Conservation (phyloP, 23 tunicate genomes). For the Ciona savignyi region DNA sequence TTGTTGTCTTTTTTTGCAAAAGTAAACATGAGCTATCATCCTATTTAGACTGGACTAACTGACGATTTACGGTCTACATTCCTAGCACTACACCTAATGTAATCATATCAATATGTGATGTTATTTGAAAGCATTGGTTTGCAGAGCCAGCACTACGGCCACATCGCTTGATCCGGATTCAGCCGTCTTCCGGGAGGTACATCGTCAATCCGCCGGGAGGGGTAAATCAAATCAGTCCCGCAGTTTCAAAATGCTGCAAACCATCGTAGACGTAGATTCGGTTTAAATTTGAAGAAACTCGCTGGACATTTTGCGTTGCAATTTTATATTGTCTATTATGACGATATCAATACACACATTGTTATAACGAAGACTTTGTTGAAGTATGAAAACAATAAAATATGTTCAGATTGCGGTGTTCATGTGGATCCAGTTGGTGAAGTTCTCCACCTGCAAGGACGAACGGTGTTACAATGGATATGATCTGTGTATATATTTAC, state of each 20-base stretch:
- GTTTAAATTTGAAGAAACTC: too few species aligned
- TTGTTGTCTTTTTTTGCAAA: background rate
- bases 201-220: constrained; percentile 46
- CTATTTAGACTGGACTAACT: background rate
- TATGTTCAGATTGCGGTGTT: background rate
- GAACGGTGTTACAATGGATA: background rate
- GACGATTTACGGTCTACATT: too few species aligned
- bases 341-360: too few species aligned
- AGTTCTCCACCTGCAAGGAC: background rate
- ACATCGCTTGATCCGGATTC: constrained; percentile 48
- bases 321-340: too few species aligned
- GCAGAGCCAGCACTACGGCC: constrained; percentile 15
- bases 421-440: background rate
- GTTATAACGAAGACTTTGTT: too few species aligned
- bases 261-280: constrained; percentile 31
- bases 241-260: constrained; percentile 80
- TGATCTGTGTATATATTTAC: constrained; percentile 5
- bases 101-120: too few species aligned
- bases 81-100: too few species aligned
- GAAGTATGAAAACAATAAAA: too few species aligned
- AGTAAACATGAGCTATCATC: background rate
- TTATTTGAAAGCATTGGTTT: background rate
- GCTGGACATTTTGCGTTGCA: too few species aligned
- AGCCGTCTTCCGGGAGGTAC: constrained; percentile 88
- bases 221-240: constrained; percentile 54